phyloP scores from a whole-genome alignment of 1,140 invertebrate species.

The Doryteuthis pealeii region DNA sequence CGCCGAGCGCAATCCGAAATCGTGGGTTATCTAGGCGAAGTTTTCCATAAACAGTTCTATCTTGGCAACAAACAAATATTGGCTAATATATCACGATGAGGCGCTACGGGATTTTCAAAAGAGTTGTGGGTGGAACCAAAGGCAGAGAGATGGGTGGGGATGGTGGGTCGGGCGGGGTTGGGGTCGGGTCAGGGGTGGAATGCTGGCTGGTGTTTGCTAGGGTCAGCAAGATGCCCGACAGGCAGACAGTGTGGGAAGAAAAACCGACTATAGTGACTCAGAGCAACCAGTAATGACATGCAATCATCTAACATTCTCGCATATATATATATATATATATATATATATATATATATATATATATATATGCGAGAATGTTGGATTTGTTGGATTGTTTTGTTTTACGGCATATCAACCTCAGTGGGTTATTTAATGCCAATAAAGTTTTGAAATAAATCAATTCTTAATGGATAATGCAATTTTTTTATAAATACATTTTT shows the following conservation, averaged over 20 bases:
- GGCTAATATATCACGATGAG: too few species aligned
- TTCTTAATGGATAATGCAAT: too few species aligned
- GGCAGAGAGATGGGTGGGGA: not conserved
- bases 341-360: not conserved
- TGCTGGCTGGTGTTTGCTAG: not conserved
- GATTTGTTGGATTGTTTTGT: too few species aligned
- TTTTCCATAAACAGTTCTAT: too few species aligned
- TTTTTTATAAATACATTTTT: too few species aligned
- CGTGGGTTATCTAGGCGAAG: too few species aligned
- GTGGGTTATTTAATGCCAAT: too few species aligned
- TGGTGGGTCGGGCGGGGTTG: not conserved
- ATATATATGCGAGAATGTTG: not conserved
- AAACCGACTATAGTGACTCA: not conserved
- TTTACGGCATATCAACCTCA: too few species aligned
- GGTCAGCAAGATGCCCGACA: too few species aligned
- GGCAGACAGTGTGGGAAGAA: not conserved
- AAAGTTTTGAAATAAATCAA: too few species aligned
- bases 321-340: not conserved
- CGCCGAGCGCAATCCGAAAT: too few species aligned
- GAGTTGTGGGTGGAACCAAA: not conserved
- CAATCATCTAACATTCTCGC: slow-evolving; percentile 5
- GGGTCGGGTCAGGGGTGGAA: not conserved
- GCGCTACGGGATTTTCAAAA: not conserved
- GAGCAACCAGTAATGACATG: slow-evolving; percentile 2
- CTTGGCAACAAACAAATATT: too few species aligned